These are phyloP conservation scores for Denticeps clupeoides DNA, from an alignment of 2,797 vertebrate species.

Conservation along the genomic window DNA sequence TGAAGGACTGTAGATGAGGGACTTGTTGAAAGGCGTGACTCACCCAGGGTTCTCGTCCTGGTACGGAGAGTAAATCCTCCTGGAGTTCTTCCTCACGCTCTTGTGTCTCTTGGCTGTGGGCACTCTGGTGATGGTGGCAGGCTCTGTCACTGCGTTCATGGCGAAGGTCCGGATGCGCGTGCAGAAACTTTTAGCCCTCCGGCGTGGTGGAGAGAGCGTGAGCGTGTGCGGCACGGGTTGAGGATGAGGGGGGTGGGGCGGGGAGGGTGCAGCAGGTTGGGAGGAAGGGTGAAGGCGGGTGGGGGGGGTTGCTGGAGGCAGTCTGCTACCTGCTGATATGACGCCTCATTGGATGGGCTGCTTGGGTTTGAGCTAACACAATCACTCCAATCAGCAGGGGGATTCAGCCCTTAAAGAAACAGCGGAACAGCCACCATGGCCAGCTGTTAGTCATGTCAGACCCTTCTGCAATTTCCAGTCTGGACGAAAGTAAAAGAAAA, in stretches of 20 bases:
- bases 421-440: too few relatives aligned
- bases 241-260: constrained; percentile 2
- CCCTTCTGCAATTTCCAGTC: too few relatives aligned
- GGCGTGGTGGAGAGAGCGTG: too few relatives aligned
- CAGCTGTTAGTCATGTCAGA: too few relatives aligned
- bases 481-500: too few relatives aligned
- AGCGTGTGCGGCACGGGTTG: constrained; percentile 6
- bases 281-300: background rate
- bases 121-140: constrained; percentile 44
- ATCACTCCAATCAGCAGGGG: constrained; percentile 43
- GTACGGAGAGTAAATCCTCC: constrained; percentile 64
- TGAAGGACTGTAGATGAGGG: too few relatives aligned
- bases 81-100: constrained; percentile 65
- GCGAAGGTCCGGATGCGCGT: background rate
- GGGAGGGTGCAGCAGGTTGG: background rate
- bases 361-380: constrained; percentile 23
- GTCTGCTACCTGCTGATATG: constrained; percentile 15
- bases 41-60: constrained; percentile 69
- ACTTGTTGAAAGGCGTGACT: constrained; percentile 25
- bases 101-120: constrained; percentile 61
- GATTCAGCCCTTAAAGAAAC: constrained; percentile 54
- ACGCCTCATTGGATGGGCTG: constrained; percentile 27
- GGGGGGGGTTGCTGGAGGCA: background rate
- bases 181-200: constrained; percentile 5
- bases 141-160: constrained; percentile 56